These are phyloP conservation scores for Drosophila athabasca DNA, from an alignment of 1,140 invertebrate genomes.

Conservation along the genomic window DNA sequence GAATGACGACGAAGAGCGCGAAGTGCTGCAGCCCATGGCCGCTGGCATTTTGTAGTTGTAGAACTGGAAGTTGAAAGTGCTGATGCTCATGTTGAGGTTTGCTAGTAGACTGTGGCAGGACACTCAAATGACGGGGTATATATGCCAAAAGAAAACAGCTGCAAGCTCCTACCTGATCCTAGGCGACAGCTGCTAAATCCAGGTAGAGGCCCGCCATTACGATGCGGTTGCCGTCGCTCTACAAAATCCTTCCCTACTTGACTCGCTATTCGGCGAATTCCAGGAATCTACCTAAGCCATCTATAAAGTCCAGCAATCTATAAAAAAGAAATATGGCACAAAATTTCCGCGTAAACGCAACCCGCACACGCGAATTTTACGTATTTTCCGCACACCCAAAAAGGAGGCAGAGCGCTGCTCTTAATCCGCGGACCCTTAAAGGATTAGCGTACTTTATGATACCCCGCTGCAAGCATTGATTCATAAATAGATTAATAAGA, in stretches of 20 bases:
- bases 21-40: constrained; percentile 12
- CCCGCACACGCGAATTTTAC: constrained; percentile 69
- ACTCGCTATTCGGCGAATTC: constrained; percentile 29
- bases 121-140: constrained; percentile 4
- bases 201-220: constrained; percentile 1
- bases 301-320: neutral
- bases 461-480: constrained; percentile 49
- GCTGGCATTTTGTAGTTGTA: constrained; percentile 72
- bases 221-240: constrained; percentile 23
- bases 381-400: constrained; percentile 63
- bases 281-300: constrained; percentile 30
- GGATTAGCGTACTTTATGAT: constrained; percentile 64
- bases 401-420: constrained; percentile 21
- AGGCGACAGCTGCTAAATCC: constrained; percentile 12
- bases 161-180: constrained; percentile 24
- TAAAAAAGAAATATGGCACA: constrained; percentile 31
- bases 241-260: constrained; percentile 35
- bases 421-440: constrained; percentile 60
- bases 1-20: constrained; percentile 29
- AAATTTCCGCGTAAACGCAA: constrained; percentile 54
- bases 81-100: constrained; percentile 67
- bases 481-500: constrained; percentile 77
- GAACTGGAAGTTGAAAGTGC: constrained; percentile 74
- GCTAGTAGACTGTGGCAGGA: neutral
- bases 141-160: constrained; percentile 6